phyloP scores from a whole-genome alignment of 2,113 vertebrate genomes.

The Ariopsis seemanni region DNA sequence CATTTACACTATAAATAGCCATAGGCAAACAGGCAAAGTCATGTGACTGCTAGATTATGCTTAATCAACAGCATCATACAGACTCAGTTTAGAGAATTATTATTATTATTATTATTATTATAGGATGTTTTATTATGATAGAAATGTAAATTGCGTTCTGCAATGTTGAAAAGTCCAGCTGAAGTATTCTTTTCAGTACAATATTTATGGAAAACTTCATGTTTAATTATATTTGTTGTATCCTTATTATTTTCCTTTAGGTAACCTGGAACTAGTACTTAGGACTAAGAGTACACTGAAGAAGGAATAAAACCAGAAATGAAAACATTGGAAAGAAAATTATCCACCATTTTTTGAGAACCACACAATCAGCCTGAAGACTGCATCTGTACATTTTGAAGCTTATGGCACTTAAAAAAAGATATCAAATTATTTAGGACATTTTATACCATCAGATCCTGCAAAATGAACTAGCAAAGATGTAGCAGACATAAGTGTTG shows the following conservation, averaged over 20 bases:
- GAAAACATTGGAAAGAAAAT: slow-evolving; percentile 29
- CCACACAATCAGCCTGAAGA: not conserved
- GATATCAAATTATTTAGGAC: slow-evolving; percentile 2
- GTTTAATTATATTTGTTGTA: not conserved
- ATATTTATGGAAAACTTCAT: not conserved
- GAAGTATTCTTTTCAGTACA: not conserved
- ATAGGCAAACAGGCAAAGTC: not conserved
- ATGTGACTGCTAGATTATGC: not conserved
- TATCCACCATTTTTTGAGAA: slow-evolving; percentile 29
- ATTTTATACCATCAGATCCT: slow-evolving; percentile 12
- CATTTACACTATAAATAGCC: slow-evolving; percentile 12
- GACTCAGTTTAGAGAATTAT: not conserved
- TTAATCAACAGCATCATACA: not conserved
- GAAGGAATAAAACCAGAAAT: slow-evolving; percentile 25
- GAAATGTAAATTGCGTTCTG: not conserved
- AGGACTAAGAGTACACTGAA: slow-evolving; percentile 22
- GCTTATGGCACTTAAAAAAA: slow-evolving; percentile 36
- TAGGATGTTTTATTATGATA: not conserved
- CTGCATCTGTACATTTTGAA: not conserved
- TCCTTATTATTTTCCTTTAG: slow-evolving; percentile 32
- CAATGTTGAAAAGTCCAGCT: not conserved
- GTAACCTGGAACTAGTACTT: slow-evolving; percentile 35
- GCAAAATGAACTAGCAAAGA: slow-evolving; percentile 56
- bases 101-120: not conserved
- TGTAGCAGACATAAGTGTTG: slow-evolving; percentile 43